Evolutionary conservation across 2,888 invertebrate genomes (phyloP), one percentile per base, ranked within the genome.

Genomic region (Ametastegia equiseti): DNA sequence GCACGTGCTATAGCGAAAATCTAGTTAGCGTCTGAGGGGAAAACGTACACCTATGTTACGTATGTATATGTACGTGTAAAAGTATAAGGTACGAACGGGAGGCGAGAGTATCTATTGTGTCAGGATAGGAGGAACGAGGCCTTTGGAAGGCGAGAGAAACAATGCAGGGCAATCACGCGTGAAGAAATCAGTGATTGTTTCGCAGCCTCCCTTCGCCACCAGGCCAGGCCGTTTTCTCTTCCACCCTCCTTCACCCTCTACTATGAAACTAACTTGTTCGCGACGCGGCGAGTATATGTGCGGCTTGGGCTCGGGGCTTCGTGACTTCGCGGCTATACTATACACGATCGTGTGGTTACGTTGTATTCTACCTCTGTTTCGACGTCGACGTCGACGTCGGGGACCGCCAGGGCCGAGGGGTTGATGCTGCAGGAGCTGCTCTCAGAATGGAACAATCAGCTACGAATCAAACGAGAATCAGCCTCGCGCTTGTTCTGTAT

Each of bases 401-500:
- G 82, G 80, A 83, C 84, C 82, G 82, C n/a, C n/a, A 82, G 83
- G 82, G 84, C 81, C 65, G 83, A 85, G 84, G 83, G 69, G 63
- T 65, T 75, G 83, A 27, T 23, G 63, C 80, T 78, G 84, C 83
- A 83, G 83, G 85, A 86, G 85, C 84, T 83, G 85, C 90, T 89
- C 89, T 89, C 88, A 90, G 91, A 91, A 91, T 91, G 88, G 90
- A 91, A 91, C 91, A 91, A 91, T 91, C 91, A 91, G 88, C 84
- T 86, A 88, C 88, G 90, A 91, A 91, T 91, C 91, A 91, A 91
- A 90, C 90, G 88, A 89, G 90, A 91, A 91, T 91, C 91, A 91
- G 91, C 91, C 91, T 88, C 89, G 88, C 90, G 89, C 91, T 91
- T 91, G 91, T 91, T 91, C 89, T 86, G 87, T 87, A 87, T 87